Evolutionary conservation across 2,113 vertebrate genomes (phyloP).

Genomic region (Hippopotamus amphibius): DNA sequence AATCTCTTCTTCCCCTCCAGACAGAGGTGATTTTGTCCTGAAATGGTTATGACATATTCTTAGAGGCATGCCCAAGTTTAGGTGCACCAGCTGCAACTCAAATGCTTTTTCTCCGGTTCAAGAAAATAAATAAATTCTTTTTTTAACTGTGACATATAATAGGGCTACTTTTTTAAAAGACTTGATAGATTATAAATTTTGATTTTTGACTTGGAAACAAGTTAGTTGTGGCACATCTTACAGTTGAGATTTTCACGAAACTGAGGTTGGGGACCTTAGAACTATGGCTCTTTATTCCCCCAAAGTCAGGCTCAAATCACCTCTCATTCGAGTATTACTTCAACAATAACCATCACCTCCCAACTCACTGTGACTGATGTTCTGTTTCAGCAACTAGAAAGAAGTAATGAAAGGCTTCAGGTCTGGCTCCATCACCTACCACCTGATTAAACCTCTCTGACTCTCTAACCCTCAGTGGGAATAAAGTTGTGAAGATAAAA

Average conservation of each 20-base stretch:
- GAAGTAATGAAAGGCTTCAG: not conserved
- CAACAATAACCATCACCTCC: not conserved
- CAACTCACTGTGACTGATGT: not conserved
- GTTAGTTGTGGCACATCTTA: not conserved
- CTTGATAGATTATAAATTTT: conserved; percentile 35
- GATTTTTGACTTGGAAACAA: conserved; percentile 6
- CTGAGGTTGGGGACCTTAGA: not conserved
- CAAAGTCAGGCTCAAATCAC: not conserved
- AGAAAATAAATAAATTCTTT: not conserved
- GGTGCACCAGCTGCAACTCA: not conserved
- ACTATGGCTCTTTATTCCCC: not conserved
- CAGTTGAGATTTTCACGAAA: not conserved
- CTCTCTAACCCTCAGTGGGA: not conserved
- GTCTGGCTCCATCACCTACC: not conserved
- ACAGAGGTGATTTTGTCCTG: not conserved
- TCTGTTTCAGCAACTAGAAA: not conserved
- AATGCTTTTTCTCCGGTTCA: not conserved
- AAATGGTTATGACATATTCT: not conserved
- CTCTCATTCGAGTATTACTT: not conserved
- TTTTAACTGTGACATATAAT: not conserved
- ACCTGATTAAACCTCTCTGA: conserved; percentile 1
- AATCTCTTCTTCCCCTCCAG: not conserved
- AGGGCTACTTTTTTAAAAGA: not conserved
- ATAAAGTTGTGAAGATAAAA: not conserved
- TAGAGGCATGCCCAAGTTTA: not conserved